Evolutionary conservation across 2,797 vertebrate species (phyloP).

Genomic region (Chaetodon trifasciatus): DNA sequence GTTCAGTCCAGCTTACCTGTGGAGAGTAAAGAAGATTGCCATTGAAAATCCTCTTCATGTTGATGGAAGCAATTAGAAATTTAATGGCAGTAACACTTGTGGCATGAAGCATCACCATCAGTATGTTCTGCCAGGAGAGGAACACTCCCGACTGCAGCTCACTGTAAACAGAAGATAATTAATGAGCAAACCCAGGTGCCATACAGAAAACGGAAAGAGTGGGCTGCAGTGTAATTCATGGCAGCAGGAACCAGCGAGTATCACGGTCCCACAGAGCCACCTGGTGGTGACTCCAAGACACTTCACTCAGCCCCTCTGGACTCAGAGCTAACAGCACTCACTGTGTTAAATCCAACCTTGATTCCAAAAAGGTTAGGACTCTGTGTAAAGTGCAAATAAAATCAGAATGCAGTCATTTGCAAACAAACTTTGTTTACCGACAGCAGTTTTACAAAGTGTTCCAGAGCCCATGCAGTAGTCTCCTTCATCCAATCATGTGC

Average conservation of each 20-base stretch:
- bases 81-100: constrained; percentile 1
- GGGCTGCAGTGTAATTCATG: constrained; percentile 9
- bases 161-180: constrained; percentile 25
- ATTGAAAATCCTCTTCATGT: not conserved
- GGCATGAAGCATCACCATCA: not conserved
- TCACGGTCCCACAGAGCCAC: constrained; percentile 48
- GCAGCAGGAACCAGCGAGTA: not conserved
- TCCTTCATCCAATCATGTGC: no score
- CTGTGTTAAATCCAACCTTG: no score
- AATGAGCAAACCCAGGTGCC: constrained; percentile 37
- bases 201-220: constrained; percentile 58
- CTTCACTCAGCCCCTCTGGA: not conserved
- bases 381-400: no score
- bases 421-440: no score
- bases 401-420: no score
- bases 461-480: no score
- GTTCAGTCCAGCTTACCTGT: constrained; percentile 30
- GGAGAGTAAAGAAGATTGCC: not conserved
- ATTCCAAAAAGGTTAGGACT: no score
- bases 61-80: not conserved
- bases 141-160: not conserved
- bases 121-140: not conserved
- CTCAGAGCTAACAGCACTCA: not conserved
- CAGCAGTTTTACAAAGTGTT: no score
- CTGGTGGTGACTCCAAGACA: constrained; percentile 40